A percentile compares a stretch with the other conserved stretches of the same genome.
Evolutionary conservation across 1,140 invertebrate genomes (phyloP).

Genomic region (Drosophila malerkotliana): DNA sequence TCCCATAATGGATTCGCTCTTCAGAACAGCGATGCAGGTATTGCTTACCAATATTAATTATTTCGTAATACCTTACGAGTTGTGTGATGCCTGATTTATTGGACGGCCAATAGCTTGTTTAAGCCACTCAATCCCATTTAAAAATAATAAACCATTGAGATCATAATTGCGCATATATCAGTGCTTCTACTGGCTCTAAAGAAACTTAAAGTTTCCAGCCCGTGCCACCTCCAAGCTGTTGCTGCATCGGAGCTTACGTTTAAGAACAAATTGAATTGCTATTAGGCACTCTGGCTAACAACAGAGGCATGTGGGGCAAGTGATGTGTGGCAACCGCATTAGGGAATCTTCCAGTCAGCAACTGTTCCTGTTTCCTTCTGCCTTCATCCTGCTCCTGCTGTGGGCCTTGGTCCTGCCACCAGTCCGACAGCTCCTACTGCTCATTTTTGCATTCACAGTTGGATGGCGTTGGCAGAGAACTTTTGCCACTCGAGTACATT

Average conservation of each 20-base stretch:
- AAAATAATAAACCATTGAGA: background rate
- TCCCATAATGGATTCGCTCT: conserved; percentile 1
- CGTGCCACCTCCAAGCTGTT: conserved; percentile 24
- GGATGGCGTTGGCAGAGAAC: conserved; percentile 39
- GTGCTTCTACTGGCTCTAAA: background rate
- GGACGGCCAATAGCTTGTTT: background rate
- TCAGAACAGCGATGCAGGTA: background rate
- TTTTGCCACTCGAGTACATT: conserved; percentile 74
- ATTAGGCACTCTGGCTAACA: conserved; percentile 44
- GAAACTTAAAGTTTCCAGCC: background rate
- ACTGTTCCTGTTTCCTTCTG: conserved; percentile 20
- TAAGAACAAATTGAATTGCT: conserved; percentile 52
- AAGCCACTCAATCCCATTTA: background rate
- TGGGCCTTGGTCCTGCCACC: background rate
- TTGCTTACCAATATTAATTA: background rate
- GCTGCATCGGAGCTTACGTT: conserved; percentile 35
- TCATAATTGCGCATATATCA: background rate
- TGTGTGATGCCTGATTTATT: background rate
- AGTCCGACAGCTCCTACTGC: background rate
- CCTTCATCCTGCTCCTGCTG: conserved; percentile 19
- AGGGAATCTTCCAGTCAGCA: conserved; percentile 34
- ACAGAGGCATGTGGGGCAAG: conserved; percentile 6
- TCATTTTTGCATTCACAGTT: conserved; percentile 64
- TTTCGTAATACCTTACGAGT: background rate
- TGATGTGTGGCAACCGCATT: conserved; percentile 51